Conservation (phyloP, 2,113 vertebrate species). For the Scortum barcoo region DNA sequence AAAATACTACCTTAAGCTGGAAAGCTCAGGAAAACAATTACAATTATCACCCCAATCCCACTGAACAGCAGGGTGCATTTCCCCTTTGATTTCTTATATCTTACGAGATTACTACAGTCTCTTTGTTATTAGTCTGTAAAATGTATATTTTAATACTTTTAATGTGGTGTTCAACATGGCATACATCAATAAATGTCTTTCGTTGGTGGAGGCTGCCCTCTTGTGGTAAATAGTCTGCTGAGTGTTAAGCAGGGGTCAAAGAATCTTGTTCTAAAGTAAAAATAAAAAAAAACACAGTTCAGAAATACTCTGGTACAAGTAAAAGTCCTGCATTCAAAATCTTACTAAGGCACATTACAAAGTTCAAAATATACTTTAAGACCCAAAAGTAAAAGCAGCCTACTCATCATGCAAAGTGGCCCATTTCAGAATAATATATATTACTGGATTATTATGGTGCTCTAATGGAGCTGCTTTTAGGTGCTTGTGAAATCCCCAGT, state of each 20-base stretch:
- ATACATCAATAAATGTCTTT: neutral
- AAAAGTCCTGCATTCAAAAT: neutral
- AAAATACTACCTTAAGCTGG: neutral
- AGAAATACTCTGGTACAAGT: neutral
- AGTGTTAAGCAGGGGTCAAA: neutral
- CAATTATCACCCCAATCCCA: neutral
- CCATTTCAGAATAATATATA: neutral
- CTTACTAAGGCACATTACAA: neutral
- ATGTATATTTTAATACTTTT: neutral
- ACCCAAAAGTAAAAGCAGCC: neutral
- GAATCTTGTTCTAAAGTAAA: neutral
- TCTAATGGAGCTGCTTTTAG: neutral
- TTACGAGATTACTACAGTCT: neutral
- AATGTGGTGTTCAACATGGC: neutral
- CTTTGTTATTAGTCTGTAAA: neutral
- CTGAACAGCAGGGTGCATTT: neutral
- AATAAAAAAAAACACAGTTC: neutral
- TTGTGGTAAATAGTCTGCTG: constrained; percentile 15
- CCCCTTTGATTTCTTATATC: neutral
- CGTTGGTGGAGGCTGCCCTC: constrained; percentile 45
- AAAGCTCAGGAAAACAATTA: neutral
- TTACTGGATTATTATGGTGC: neutral
- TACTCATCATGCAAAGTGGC: neutral
- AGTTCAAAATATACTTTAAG: neutral
- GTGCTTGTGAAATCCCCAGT: neutral